Conservation (phyloP, 2,797 vertebrate species). For the Spheniscus humboldti region DNA sequence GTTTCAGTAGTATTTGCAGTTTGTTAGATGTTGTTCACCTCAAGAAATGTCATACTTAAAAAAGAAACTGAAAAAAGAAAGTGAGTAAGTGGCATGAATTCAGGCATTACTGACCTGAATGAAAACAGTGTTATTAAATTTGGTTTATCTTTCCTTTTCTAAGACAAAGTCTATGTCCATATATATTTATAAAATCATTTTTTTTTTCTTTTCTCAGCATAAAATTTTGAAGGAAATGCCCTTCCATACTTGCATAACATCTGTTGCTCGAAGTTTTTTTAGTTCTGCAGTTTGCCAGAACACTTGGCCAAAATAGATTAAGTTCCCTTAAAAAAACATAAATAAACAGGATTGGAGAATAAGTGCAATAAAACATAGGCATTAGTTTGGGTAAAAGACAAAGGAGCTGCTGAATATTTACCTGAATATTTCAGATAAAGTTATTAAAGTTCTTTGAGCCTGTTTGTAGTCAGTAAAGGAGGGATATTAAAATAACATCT, state of each 20-base stretch:
- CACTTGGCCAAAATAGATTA: not conserved
- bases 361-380: not conserved
- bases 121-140: not conserved
- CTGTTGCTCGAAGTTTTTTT: not conserved
- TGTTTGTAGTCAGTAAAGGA: not conserved
- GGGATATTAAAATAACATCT: not conserved
- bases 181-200: not conserved
- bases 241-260: not conserved
- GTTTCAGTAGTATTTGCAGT: not conserved
- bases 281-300: not conserved
- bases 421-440: not conserved
- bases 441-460: not conserved
- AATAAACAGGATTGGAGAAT: not conserved
- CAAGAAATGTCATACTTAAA: not conserved
- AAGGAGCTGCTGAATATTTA: not conserved
- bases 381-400: not conserved
- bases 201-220: not conserved
- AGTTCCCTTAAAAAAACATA: not conserved
- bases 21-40: not conserved
- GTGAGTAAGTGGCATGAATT: not conserved
- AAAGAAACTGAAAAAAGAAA: not conserved
- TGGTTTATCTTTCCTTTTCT: not conserved
- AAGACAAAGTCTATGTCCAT: not conserved
- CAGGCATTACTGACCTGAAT: not conserved
- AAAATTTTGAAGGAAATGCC: not conserved